These are phyloP conservation scores for Habrosyne pyritoides DNA, from an alignment of 2,888 invertebrate genomes.

Conservation along the genomic window DNA sequence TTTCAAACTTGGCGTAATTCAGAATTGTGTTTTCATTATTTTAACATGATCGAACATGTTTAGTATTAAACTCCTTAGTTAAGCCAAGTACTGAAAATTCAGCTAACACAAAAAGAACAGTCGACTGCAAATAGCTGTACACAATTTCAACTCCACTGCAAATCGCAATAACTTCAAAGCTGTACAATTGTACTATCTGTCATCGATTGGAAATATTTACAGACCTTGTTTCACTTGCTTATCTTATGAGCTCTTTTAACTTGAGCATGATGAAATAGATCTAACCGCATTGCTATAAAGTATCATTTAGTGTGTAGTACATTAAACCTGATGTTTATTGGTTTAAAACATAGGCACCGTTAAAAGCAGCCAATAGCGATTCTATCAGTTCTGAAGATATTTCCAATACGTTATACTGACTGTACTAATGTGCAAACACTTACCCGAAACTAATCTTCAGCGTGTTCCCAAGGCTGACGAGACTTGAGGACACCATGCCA, in stretches of 20 bases:
- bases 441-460: conserved; percentile 94
- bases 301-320: neutral
- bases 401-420: neutral
- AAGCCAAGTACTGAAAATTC: neutral
- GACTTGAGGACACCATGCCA: conserved; percentile 88
- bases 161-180: too few species aligned
- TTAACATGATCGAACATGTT: too few species aligned
- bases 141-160: neutral
- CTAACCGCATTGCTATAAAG: too few species aligned
- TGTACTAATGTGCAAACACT: conserved; percentile 30
- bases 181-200: too few species aligned
- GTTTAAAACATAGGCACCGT: too few species aligned
- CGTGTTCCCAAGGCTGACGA: conserved; percentile 91
- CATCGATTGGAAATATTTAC: neutral
- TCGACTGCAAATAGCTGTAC: neutral
- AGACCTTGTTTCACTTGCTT: neutral
- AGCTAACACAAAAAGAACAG: neutral
- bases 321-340: too few species aligned
- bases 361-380: too few species aligned
- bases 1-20: neutral
- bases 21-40: too few species aligned
- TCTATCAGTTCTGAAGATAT: neutral
- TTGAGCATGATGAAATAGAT: too few species aligned
- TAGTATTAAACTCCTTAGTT: too few species aligned
- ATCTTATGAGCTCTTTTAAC: too few species aligned